These are phyloP conservation scores for Drosophila aff. DNA, from an alignment of 1,140 invertebrate genomes.

Conservation along the genomic window DNA sequence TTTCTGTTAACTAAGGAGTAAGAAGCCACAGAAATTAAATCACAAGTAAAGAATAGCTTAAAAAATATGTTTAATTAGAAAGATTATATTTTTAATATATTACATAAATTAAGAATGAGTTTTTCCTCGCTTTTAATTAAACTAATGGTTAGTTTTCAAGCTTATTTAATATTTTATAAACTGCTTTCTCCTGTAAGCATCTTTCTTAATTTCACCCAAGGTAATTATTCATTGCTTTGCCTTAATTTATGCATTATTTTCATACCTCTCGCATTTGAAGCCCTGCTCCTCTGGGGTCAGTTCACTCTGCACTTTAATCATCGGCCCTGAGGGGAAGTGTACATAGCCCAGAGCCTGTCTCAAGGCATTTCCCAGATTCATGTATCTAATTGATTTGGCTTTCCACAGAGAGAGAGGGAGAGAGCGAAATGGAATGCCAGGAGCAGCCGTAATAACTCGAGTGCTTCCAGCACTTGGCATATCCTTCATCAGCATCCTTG, in stretches of 20 bases:
- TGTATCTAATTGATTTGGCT: constrained; percentile 72
- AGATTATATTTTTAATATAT: too few species aligned
- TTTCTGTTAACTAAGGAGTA: background rate
- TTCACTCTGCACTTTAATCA: constrained; percentile 40
- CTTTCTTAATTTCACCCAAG: background rate
- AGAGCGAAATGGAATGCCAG: constrained; percentile 36
- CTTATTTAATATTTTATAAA: background rate
- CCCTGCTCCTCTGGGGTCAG: constrained; percentile 6
- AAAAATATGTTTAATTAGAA: background rate
- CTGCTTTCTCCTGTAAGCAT: background rate
- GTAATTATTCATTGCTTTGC: background rate
- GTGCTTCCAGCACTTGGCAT: constrained; percentile 41
- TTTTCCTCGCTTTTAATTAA: background rate
- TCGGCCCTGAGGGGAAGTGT: constrained; percentile 4
- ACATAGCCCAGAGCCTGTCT: background rate
- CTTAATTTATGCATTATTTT: constrained; percentile 14
- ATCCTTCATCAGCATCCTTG: constrained; percentile 40
- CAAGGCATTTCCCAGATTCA: constrained; percentile 32
- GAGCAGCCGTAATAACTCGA: constrained; percentile 70
- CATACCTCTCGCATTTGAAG: too few species aligned
- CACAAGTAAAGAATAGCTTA: background rate
- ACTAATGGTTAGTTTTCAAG: too few species aligned
- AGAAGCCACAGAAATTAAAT: background rate
- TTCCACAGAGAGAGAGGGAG: background rate
- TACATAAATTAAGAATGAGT: background rate